phyloP scores from a whole-genome alignment of 2,113 vertebrate species.

The Redunca redunca region DNA sequence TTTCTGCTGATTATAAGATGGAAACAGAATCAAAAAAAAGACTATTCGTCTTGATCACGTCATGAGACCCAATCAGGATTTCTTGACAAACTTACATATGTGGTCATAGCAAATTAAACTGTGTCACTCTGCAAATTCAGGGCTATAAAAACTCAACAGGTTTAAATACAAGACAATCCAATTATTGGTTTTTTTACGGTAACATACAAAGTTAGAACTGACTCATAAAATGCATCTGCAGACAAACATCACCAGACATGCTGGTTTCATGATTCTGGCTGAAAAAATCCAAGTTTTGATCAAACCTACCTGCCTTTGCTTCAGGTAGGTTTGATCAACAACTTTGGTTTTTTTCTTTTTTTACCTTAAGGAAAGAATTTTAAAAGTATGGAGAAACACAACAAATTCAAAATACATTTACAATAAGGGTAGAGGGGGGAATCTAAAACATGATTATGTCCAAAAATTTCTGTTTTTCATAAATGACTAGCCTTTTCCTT shows the following conservation, averaged over 20 bases:
- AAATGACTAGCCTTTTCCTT: not conserved
- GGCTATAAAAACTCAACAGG: not conserved
- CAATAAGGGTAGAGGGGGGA: not conserved
- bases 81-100: not conserved
- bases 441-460: not conserved
- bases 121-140: not conserved
- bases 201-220: not conserved
- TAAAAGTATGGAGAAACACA: not conserved
- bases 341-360: not conserved
- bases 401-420: not conserved
- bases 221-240: not conserved
- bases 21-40: not conserved
- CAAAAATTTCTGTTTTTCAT: not conserved
- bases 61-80: not conserved
- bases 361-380: not conserved
- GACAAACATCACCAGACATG: constrained; percentile 41
- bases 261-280: constrained; percentile 29
- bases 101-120: not conserved
- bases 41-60: not conserved
- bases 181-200: not conserved
- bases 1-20: constrained; percentile 37
- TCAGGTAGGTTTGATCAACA: not conserved
- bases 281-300: constrained; percentile 16
- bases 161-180: not conserved
- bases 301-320: not conserved